These are phyloP conservation scores for Malacoraja senta DNA, from an alignment of 2,797 vertebrate genomes.

Conservation along the genomic window DNA sequence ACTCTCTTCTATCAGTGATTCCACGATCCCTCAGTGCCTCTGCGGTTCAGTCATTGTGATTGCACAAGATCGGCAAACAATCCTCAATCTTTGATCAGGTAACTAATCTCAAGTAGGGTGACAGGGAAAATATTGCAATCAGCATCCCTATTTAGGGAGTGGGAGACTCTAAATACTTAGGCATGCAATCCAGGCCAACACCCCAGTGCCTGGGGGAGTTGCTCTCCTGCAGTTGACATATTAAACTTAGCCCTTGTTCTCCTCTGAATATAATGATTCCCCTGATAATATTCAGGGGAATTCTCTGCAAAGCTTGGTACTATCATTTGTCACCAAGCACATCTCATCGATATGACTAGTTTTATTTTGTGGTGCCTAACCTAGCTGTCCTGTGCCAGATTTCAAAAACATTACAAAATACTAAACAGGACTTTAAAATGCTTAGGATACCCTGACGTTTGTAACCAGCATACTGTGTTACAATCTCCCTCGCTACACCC, in stretches of 20 bases:
- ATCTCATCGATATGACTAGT: not conserved
- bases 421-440: not conserved
- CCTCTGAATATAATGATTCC: not conserved
- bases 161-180: not conserved
- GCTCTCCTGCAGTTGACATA: not conserved
- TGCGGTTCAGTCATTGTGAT: not conserved
- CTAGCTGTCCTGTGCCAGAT: too few species aligned
- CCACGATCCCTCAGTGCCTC: not conserved
- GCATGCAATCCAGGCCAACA: not conserved
- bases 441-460: not conserved
- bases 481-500: not conserved
- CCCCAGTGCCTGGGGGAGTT: not conserved
- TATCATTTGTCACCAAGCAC: not conserved
- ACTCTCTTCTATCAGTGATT: not conserved
- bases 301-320: not conserved
- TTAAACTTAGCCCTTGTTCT: not conserved
- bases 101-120: not conserved
- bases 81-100: not conserved
- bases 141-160: not conserved
- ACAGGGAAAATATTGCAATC: slow-evolving; percentile 1
- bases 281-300: not conserved
- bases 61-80: not conserved
- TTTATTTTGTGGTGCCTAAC: not conserved
- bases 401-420: not conserved
- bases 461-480: not conserved